These are phyloP conservation scores for Azorinus chamasolen DNA, from an alignment of 2,888 invertebrate species.

Conservation along the genomic window DNA sequence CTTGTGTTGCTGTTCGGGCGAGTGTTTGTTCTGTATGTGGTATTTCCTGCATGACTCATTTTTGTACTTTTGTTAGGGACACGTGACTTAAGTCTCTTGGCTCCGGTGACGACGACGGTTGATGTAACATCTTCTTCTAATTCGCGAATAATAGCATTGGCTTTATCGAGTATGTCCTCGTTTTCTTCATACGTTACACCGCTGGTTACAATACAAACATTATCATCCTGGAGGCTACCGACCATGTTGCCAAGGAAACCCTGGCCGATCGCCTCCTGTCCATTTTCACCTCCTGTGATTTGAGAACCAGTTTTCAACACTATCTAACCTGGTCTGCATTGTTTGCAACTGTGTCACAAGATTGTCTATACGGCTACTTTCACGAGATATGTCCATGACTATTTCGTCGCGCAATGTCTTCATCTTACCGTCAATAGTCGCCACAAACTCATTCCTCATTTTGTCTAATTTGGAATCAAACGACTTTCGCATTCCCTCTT, in stretches of 20 bases:
- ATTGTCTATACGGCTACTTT: conserved; percentile 29
- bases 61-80: no score
- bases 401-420: conserved; percentile 30
- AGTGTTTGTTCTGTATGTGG: no score
- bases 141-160: not conserved
- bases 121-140: no score
- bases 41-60: no score
- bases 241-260: not conserved
- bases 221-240: not conserved
- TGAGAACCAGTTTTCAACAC: not conserved
- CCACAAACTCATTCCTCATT: conserved; percentile 25
- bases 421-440: conserved; percentile 21
- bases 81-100: no score
- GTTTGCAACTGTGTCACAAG: conserved; percentile 31
- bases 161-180: not conserved
- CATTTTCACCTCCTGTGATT: no score
- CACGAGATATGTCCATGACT: conserved; percentile 12
- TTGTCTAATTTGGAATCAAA: conserved; percentile 30
- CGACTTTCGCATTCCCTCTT: conserved; percentile 12
- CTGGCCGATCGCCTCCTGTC: not conserved
- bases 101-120: not conserved
- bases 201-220: conserved; percentile 12
- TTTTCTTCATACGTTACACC: conserved; percentile 15
- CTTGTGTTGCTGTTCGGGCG: no score
- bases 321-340: conserved; percentile 14